Conservation (phyloP, 2,888 invertebrate species). For the Luffia ferchaultella region DNA sequence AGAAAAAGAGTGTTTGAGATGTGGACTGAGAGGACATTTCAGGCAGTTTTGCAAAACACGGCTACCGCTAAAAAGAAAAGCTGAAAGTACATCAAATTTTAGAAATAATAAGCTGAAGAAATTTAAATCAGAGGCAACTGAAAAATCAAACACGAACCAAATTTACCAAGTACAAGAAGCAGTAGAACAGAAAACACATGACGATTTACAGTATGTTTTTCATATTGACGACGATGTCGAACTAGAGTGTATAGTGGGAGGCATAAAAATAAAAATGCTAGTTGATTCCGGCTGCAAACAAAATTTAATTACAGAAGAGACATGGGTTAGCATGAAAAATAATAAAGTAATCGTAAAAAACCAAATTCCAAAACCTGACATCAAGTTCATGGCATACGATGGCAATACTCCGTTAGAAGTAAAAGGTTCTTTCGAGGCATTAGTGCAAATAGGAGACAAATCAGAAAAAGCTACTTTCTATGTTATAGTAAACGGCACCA, state of each 20-base stretch:
- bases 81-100: slow-evolving; percentile 1
- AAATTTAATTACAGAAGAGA: slow-evolving; percentile 16
- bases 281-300: slow-evolving; percentile 12
- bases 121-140: not conserved
- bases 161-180: slow-evolving; percentile 1
- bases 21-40: too few relatives aligned
- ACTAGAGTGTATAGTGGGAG: slow-evolving; percentile 1
- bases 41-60: too few relatives aligned
- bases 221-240: slow-evolving; percentile 2
- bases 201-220: slow-evolving; percentile 2
- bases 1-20: too few relatives aligned
- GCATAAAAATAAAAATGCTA: too few relatives aligned
- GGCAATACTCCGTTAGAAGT: slow-evolving; percentile 13
- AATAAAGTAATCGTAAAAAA: slow-evolving; percentile 5
- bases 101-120: not conserved
- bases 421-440: slow-evolving; percentile 14
- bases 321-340: slow-evolving; percentile 14
- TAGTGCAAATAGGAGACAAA: slow-evolving; percentile 6
- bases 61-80: too few relatives aligned
- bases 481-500: slow-evolving; percentile 13
- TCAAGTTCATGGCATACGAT: slow-evolving; percentile 15
- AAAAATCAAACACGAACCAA: not conserved
- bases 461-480: slow-evolving; percentile 11
- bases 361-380: slow-evolving; percentile 10
- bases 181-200: slow-evolving; percentile 2